Base-by-base conservation (phyloP, 2,888 invertebrate species). In the Drosophila pegasa region DNA sequence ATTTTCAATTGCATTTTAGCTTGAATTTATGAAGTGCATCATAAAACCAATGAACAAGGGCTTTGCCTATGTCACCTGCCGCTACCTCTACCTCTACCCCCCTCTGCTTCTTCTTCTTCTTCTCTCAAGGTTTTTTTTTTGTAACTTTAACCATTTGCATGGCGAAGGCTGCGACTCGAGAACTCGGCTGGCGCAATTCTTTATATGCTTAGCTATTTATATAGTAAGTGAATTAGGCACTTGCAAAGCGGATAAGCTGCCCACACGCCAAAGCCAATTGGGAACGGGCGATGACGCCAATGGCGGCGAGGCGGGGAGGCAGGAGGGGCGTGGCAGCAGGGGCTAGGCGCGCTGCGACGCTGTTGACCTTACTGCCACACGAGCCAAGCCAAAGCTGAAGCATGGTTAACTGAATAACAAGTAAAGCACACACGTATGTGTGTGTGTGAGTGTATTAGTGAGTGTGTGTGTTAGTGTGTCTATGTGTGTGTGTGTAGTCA, bases 171-270 rank as follows among this genome's bases (percentile, higher is more conserved):
- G 29, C 47, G 16, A 47, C 16, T 18, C 29, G 47, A 27, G 47
- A 12, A 18, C n/a, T n/a, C 3, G 47, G 27, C 29, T 47, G 29
- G 31, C 31, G 50, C 33, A 22, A 50, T 33, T 33, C 50, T 22
- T 10, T 22, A 50, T 50, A 35, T 50, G 66, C 50, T 69, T 52
- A 55, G 68, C 76, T 71, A 69, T 41, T 40, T 18, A 10, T 58
- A 52, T 56, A 18, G 43, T 75, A 80, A 83, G 70, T 80, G 74
- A 77, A 83, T 85, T 83, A 80, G 75, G 81, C 78, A 81, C 80
- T 82, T 84, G 80, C 57, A 80, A 84, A 78, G 84, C 86, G 84
- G 82, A 84, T 84, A 85, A 85, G 62, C 76, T 74, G 70, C 79
- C 82, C 78, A 82, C 85, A 64, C 61, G 66, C 52, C 68, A 75